Conservation (phyloP, 2,797 vertebrate genomes). For the Urophycis tenuis region DNA sequence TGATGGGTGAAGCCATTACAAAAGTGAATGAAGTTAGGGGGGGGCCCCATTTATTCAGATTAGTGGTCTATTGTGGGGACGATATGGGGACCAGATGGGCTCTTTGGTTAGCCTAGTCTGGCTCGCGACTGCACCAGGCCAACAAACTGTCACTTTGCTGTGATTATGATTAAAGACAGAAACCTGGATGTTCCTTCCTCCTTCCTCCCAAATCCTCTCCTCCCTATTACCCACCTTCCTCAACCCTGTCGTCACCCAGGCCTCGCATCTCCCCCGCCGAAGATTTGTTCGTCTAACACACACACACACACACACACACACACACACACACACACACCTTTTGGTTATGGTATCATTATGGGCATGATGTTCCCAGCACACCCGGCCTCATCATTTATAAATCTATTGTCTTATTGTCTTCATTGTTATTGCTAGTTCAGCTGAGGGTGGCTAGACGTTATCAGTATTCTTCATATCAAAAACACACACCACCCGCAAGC, state of each 20-base stretch:
- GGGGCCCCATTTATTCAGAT: constrained; percentile 71
- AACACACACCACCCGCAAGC: background rate
- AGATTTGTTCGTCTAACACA: background rate
- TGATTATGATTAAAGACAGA: constrained; percentile 70
- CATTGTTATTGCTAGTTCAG: background rate
- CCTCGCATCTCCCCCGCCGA: background rate
- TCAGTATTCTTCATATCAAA: background rate
- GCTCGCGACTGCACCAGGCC: constrained; percentile 25
- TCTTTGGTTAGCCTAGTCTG: constrained; percentile 43
- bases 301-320: background rate
- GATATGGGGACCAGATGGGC: constrained; percentile 67
- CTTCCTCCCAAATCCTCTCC: background rate
- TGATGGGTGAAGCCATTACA: constrained; percentile 49
- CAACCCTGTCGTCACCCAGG: background rate
- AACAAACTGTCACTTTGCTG: constrained; percentile 49
- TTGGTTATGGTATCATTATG: background rate
- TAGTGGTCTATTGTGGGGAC: constrained; percentile 56
- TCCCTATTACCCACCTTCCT: background rate
- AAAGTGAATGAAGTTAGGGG: constrained; percentile 29
- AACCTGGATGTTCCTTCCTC: constrained; percentile 37
- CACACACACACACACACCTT: background rate
- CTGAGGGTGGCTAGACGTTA: background rate
- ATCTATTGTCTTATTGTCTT: background rate
- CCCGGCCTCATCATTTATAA: background rate
- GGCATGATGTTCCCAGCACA: background rate